phyloP scores from a whole-genome alignment of 2,113 vertebrate species.

The Lanius collurio region DNA sequence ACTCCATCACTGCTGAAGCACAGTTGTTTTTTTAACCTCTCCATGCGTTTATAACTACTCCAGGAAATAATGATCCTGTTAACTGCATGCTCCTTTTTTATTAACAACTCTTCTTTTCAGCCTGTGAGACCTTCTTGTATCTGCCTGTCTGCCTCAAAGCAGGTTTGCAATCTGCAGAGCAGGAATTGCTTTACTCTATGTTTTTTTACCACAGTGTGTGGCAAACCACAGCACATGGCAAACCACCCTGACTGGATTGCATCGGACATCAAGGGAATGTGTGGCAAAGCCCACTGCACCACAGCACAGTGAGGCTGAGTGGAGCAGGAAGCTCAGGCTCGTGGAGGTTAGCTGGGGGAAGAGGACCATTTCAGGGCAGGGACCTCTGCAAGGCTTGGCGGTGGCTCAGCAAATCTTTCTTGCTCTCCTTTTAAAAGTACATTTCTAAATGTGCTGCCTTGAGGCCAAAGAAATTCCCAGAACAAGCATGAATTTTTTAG shows the following conservation, averaged over 20 bases:
- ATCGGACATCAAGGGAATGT: neutral
- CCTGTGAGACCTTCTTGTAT: neutral
- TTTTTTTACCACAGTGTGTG: accelerated
- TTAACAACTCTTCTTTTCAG: neutral
- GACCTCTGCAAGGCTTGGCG: neutral
- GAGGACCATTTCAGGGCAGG: neutral
- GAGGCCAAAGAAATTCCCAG: slow-evolving; percentile 40
- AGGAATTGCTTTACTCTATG: neutral
- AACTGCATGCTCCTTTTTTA: neutral
- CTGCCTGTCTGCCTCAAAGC: neutral
- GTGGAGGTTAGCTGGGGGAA: neutral
- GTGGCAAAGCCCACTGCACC: neutral
- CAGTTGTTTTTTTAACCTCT: neutral
- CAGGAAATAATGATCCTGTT: neutral
- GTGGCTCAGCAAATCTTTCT: neutral
- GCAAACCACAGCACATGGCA: neutral
- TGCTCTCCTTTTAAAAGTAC: neutral
- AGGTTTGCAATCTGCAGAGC: neutral
- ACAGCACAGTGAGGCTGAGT: neutral
- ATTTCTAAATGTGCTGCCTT: slow-evolving; percentile 39
- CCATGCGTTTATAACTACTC: neutral
- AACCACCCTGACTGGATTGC: neutral
- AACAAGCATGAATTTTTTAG: slow-evolving; percentile 55
- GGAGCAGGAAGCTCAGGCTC: neutral
- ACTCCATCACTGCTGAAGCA: neutral